Evolutionary conservation across 2,888 invertebrate genomes (phyloP).

Genomic region (Crossocerus cetratus): DNA sequence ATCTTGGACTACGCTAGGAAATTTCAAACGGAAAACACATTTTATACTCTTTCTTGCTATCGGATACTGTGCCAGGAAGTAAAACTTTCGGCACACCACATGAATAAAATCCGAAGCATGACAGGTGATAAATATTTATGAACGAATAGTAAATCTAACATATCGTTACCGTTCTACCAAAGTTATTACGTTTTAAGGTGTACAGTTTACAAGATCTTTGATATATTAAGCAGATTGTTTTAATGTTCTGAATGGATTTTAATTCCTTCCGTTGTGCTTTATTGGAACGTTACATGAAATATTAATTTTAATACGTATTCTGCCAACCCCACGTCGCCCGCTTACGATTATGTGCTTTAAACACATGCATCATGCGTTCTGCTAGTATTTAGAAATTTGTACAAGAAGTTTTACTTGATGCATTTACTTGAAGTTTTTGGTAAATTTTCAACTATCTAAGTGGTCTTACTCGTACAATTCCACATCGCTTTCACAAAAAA

Average conservation of each 20-base stretch:
- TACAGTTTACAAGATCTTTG: neutral
- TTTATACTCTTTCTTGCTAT: conserved; percentile 57
- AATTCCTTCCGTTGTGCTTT: neutral
- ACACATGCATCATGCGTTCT: too few species aligned
- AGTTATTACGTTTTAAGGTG: too few species aligned
- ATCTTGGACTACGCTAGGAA: conserved; percentile 39
- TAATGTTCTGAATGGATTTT: neutral
- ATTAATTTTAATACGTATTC: neutral
- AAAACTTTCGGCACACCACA: conserved; percentile 52
- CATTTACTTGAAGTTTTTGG: too few species aligned
- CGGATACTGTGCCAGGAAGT: conserved; percentile 60
- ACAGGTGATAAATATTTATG: conserved; percentile 61
- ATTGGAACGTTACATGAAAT: conserved; percentile 3
- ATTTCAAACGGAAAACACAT: conserved; percentile 21
- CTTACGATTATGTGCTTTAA: too few species aligned
- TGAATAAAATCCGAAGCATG: conserved; percentile 55
- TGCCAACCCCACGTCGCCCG: neutral
- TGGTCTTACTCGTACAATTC: too few species aligned
- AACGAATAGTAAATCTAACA: too few species aligned
- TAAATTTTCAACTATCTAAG: too few species aligned
- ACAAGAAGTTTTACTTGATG: too few species aligned
- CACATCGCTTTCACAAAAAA: too few species aligned
- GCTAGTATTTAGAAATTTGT: too few species aligned
- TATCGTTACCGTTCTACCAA: too few species aligned
- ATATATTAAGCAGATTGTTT: neutral